These are phyloP conservation scores for Ctenomys sociabilis DNA, from an alignment of 2,113 vertebrate genomes.

Conservation along the genomic window DNA sequence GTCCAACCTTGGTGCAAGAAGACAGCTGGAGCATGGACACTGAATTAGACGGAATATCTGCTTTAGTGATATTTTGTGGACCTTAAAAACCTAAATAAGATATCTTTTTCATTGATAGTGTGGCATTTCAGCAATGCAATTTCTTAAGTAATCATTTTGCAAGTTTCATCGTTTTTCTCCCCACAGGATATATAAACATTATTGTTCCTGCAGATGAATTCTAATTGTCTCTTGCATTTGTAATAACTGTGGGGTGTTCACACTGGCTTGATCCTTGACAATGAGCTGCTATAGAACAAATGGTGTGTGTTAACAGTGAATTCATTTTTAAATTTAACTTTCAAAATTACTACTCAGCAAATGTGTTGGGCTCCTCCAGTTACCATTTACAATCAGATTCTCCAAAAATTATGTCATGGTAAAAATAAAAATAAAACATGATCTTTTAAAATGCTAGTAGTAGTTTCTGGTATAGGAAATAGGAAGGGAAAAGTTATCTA, in stretches of 20 bases:
- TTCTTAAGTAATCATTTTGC: not conserved
- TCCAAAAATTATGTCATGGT: conserved; percentile 29
- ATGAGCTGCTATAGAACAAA: not conserved
- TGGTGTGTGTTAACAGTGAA: conserved; percentile 44
- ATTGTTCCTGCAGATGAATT: conserved; percentile 8
- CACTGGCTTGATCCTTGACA: conserved; percentile 2
- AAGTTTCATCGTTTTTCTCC: conserved; percentile 17
- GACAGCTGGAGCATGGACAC: not conserved
- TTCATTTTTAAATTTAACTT: conserved; percentile 41
- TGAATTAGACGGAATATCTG: not conserved
- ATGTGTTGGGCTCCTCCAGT: not conserved
- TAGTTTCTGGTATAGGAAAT: conserved; percentile 30
- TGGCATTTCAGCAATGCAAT: not conserved
- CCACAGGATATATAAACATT: not conserved
- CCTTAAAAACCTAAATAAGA: conserved; percentile 16
- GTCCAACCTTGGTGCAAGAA: not conserved
- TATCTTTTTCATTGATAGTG: not conserved
- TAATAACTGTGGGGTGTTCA: conserved; percentile 11
- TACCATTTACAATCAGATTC: conserved; percentile 46
- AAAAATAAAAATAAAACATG: conserved; percentile 48
- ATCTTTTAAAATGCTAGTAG: conserved; percentile 26
- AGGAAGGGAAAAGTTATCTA: not conserved
- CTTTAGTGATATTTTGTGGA: not conserved
- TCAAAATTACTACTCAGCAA: conserved; percentile 61
- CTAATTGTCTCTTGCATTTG: conserved; percentile 33